A percentile compares a stretch with the other conserved stretches of the same genome.
phyloP scores from a whole-genome alignment of 2,113 vertebrate species.

The Lycaon pictus region DNA sequence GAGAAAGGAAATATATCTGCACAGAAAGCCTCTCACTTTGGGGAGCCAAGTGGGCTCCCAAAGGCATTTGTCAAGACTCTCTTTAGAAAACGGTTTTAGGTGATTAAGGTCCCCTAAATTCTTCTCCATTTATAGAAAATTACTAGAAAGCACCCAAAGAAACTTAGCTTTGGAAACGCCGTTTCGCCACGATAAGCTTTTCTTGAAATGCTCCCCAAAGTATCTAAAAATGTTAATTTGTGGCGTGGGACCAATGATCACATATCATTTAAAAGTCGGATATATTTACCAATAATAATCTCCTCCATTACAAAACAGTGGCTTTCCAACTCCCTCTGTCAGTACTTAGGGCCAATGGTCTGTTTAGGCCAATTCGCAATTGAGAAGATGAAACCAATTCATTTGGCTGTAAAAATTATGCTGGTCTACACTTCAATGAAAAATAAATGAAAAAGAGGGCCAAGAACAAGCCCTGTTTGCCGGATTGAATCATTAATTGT shows the following conservation, averaged over 20 bases:
- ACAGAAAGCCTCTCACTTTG: not conserved
- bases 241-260: not conserved
- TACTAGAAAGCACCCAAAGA: constrained; percentile 6
- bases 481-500: not conserved
- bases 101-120: not conserved
- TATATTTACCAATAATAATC: constrained; percentile 40
- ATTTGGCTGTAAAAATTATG: constrained; percentile 20
- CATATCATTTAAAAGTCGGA: not conserved
- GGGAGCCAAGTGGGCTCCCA: not conserved
- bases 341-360: not conserved
- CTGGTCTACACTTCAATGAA: not conserved
- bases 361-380: not conserved
- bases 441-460: not conserved
- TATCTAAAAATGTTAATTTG: constrained; percentile 1
- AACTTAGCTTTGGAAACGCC: not conserved
- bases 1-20: not conserved
- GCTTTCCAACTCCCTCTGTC: constrained; percentile 9
- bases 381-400: constrained; percentile 37
- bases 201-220: not conserved
- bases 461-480: not conserved
- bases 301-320: not conserved
- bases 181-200: not conserved
- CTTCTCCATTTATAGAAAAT: not conserved
- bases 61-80: not conserved
- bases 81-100: constrained; percentile 31